Conservation (phyloP, 1,140 invertebrate species). For the Battus philenor region DNA sequence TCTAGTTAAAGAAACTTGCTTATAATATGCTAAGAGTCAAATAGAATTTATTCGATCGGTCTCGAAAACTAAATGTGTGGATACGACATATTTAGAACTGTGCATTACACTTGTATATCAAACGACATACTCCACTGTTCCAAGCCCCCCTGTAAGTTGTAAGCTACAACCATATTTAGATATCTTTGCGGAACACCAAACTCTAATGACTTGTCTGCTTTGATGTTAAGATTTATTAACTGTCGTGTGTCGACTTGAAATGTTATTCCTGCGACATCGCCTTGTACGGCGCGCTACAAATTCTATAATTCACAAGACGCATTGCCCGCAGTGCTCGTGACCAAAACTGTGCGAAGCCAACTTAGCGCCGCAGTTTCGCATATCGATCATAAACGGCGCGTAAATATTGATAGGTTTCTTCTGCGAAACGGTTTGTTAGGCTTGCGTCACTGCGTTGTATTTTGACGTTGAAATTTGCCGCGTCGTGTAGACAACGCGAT, state of each 20-base stretch:
- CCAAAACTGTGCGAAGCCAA: slow-evolving; percentile 11
- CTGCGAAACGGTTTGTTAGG: slow-evolving; percentile 15
- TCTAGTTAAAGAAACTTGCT: too few relatives aligned
- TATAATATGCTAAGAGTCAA: too few relatives aligned
- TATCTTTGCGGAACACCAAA: too few relatives aligned
- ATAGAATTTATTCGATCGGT: too few relatives aligned
- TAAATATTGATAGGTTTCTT: slow-evolving; percentile 22
- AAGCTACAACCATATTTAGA: too few relatives aligned
- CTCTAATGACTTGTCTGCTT: not conserved
- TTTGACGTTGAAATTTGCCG: slow-evolving; percentile 22
- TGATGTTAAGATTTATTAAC: slow-evolving; percentile 1
- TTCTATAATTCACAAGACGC: slow-evolving; percentile 2
- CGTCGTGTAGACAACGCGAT: not conserved
- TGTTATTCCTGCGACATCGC: slow-evolving; percentile 5
- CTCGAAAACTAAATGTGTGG: too few relatives aligned
- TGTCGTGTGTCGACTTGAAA: not conserved
- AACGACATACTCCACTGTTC: too few relatives aligned
- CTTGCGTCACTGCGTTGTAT: slow-evolving; percentile 16
- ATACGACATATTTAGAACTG: too few relatives aligned
- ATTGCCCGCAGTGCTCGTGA: slow-evolving; percentile 4
- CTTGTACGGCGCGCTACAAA: slow-evolving; percentile 1
- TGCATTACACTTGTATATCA: too few relatives aligned
- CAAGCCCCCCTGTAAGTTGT: too few relatives aligned
- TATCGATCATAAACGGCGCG: slow-evolving; percentile 21
- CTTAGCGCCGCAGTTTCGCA: slow-evolving; percentile 19